Percentiles rank a stretch among this genome's conserved stretches.
phyloP scores from a whole-genome alignment of 2,888 invertebrate genomes.

The Merodon equestris region DNA sequence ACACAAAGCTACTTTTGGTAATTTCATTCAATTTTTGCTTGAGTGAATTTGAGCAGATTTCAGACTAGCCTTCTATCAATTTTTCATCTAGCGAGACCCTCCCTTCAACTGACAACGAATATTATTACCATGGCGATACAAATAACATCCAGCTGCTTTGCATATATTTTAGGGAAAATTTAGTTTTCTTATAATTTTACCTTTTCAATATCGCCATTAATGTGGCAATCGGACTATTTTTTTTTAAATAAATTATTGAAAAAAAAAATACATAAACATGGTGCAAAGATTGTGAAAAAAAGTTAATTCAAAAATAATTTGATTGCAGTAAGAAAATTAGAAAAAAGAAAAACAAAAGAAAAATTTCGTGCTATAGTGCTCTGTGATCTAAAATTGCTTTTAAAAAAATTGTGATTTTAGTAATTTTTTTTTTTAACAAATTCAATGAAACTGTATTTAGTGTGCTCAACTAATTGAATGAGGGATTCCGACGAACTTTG shows the following conservation, averaged over 20 bases:
- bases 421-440: slow-evolving; percentile 22
- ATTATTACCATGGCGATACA: slow-evolving; percentile 56
- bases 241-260: slow-evolving; percentile 33
- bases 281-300: slow-evolving; percentile 14
- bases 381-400: slow-evolving; percentile 50
- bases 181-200: slow-evolving; percentile 83
- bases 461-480: slow-evolving; percentile 8
- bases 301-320: slow-evolving; percentile 21
- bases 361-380: slow-evolving; percentile 75
- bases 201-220: slow-evolving; percentile 96
- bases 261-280: slow-evolving; percentile 16
- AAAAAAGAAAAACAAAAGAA: slow-evolving; percentile 74
- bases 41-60: no score
- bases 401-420: no score
- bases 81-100: no score
- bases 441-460: slow-evolving; percentile 34
- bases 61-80: no score
- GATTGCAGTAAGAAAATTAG: slow-evolving; percentile 69
- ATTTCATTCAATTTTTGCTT: no score
- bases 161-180: slow-evolving; percentile 55
- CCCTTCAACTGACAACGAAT: no score
- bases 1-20: no score
- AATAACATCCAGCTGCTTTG: slow-evolving; percentile 60
- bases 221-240: slow-evolving; percentile 93
- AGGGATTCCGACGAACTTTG: slow-evolving; percentile 27